These are phyloP conservation scores for Monopis laevigella DNA, from an alignment of 2,888 invertebrate genomes.

Conservation along the genomic window DNA sequence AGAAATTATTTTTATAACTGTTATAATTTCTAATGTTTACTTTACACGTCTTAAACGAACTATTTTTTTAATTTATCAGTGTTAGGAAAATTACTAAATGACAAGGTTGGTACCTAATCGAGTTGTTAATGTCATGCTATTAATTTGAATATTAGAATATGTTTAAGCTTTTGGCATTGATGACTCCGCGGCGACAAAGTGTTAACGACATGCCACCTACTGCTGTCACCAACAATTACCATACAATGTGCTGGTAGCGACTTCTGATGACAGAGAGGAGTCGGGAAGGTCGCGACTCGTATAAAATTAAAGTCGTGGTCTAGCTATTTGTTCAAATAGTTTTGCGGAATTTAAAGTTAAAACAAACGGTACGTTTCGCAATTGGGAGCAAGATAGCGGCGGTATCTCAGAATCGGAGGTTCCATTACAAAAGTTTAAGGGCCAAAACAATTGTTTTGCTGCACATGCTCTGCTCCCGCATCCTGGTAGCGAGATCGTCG, in stretches of 20 bases:
- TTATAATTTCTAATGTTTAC: no score
- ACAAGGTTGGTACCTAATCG: no score
- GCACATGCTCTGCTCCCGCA: slow-evolving; percentile 8
- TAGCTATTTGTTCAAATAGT: no score
- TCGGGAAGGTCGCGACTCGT: slow-evolving; percentile 33
- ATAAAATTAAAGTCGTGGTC: neutral
- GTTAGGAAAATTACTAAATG: neutral
- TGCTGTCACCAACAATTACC: slow-evolving; percentile 38
- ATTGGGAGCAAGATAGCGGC: slow-evolving; percentile 1
- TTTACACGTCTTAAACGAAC: neutral
- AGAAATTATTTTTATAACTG: no score
- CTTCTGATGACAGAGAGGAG: slow-evolving; percentile 22
- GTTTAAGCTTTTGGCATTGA: no score
- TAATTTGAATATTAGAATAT: no score
- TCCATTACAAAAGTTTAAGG: slow-evolving; percentile 7
- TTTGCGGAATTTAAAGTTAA: no score
- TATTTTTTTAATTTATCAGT: neutral
- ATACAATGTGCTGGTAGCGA: slow-evolving; percentile 60
- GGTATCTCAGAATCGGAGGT: neutral
- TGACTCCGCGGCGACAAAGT: no score
- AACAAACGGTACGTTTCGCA: no score
- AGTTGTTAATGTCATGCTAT: no score
- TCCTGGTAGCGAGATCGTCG: slow-evolving; percentile 40
- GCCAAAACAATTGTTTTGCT: slow-evolving; percentile 6
- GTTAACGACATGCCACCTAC: slow-evolving; percentile 4